Evolutionary conservation across 2,888 invertebrate species (phyloP), one percentile per base, ranked within the genome.

Genomic region (Odiellus spinosus): DNA sequence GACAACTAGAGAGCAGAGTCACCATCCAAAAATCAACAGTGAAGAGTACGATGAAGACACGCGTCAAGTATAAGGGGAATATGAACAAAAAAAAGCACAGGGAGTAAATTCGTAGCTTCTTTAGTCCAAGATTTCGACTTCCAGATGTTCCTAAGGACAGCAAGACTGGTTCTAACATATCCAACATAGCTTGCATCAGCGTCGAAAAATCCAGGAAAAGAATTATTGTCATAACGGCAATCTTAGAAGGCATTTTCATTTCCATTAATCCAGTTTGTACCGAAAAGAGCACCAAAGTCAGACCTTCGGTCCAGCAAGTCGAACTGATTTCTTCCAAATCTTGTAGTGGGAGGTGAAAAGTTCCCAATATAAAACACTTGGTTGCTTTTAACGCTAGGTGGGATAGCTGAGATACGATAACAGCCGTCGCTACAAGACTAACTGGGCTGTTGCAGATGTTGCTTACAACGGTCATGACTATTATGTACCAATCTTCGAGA

Each of bases 141-240:
- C 66, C 64, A 11, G 67, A 65, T 10, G 71, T 69, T 56, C 68
- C 68, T 12, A 73, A 59, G 4, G 68, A 62, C 42, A 72, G 59
- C 35, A 73, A 60, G 18, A 70, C 64, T 1, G 71, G 70, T 53
- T 72, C 71, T 2, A 70, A 62, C 19, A 72, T 64, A 57, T 73
- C 72, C 53, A 68, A 69, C 60, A 72, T 67, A 10, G 71, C 71
- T 56, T 73, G 72, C 10, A 72, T 64, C n/a, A 73, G 61, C 2
- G 72, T 71, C 1, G 72, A 71, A n/a, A 68, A 58, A 4, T 73
- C 71, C 36, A 73, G 70, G 53, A 73, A 71, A 12, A 72, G 59
- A 2, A 72, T 66, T 20, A 73, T 64, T 34, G 68, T 67, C 60
- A 73, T 65, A 11, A 72, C 63, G 45, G 70, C 68, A 40, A 68